phyloP scores from a whole-genome alignment of 2,888 invertebrate species.

The Congeria kusceri region DNA sequence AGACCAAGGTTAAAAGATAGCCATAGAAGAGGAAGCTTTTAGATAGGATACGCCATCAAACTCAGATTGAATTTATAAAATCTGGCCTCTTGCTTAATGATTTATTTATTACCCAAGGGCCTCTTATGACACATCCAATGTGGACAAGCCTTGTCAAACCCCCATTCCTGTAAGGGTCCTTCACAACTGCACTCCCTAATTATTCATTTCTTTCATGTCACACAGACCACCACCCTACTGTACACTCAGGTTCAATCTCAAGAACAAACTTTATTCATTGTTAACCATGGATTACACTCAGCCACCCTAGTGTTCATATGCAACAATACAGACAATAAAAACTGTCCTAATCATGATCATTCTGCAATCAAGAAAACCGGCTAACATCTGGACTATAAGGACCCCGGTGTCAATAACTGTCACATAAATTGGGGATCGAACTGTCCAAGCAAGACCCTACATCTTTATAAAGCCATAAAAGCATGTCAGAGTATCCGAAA shows the following conservation, averaged over 20 bases:
- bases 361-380: conserved; percentile 38
- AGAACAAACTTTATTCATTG: conserved; percentile 39
- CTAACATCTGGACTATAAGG: conserved; percentile 46
- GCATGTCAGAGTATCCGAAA: conserved; percentile 20
- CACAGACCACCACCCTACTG: background rate
- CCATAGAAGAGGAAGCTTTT: too few species aligned
- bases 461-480: conserved; percentile 31
- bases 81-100: background rate
- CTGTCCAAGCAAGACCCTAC: background rate
- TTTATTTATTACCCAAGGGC: conserved; percentile 9
- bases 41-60: too few species aligned
- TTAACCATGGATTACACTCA: conserved; percentile 14
- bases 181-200: background rate
- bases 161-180: background rate
- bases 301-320: background rate
- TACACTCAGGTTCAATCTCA: background rate
- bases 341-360: conserved; percentile 33
- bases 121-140: background rate
- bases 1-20: too few species aligned
- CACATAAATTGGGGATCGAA: conserved; percentile 23
- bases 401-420: conserved; percentile 44
- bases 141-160: background rate
- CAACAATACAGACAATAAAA: background rate
- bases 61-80: background rate
- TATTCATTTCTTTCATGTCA: background rate